Percentiles rank a stretch among this genome's conserved stretches.
phyloP scores from a whole-genome alignment of 2,888 invertebrate genomes.

The Sinelater perroti region DNA sequence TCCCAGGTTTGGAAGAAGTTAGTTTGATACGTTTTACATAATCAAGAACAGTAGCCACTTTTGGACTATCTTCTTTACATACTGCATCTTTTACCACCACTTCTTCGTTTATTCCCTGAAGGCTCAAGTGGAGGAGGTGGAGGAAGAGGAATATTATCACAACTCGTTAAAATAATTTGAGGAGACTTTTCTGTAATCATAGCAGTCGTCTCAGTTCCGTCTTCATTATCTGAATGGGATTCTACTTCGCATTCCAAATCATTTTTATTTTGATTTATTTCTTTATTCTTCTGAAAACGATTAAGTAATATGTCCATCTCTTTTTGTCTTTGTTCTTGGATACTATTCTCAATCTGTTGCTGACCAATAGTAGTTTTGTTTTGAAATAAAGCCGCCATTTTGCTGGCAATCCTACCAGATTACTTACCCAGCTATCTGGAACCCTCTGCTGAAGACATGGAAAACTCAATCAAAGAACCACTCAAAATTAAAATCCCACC shows the following conservation, averaged over 20 bases:
- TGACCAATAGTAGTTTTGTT: conserved; percentile 72
- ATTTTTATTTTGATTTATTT: background rate
- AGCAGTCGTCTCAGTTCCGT: conserved; percentile 50
- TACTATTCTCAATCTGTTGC: conserved; percentile 70
- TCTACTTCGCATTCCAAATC: conserved; percentile 32
- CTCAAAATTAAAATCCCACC: too few species aligned
- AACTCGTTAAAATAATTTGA: conserved; percentile 38
- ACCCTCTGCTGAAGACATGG: too few species aligned
- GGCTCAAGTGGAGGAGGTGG: conserved; percentile 54
- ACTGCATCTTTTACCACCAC: conserved; percentile 51
- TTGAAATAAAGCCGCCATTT: conserved; percentile 68
- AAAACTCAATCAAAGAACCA: too few species aligned
- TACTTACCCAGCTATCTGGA: too few species aligned
- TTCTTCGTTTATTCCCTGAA: conserved; percentile 51
- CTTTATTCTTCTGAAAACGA: conserved; percentile 74
- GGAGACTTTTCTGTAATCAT: conserved; percentile 49
- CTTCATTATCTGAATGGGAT: conserved; percentile 50
- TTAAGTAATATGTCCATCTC: conserved; percentile 83
- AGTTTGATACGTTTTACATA: conserved; percentile 76
- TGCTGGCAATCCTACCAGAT: conserved; percentile 67
- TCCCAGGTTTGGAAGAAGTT: conserved; percentile 72
- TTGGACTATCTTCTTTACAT: conserved; percentile 65
- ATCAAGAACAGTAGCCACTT: conserved; percentile 67
- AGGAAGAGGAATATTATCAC: conserved; percentile 43
- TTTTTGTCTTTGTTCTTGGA: conserved; percentile 75